Evolutionary conservation across 2,113 vertebrate species (phyloP).

Genomic region (Cichladusa arquata): DNA sequence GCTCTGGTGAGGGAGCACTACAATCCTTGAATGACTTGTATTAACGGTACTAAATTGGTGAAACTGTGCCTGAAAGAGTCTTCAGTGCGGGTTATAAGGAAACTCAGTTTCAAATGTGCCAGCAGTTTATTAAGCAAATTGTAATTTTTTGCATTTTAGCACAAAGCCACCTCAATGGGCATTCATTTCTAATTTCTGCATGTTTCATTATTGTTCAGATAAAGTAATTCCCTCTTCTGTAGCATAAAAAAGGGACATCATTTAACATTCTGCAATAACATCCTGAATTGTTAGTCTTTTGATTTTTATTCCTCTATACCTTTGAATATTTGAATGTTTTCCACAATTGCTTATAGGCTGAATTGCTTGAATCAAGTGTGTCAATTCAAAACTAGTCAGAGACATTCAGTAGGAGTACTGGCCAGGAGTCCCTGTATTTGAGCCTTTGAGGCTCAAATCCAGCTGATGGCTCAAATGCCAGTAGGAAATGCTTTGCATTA

Average conservation of each 20-base stretch:
- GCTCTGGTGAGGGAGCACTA: not conserved
- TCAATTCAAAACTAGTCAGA: not conserved
- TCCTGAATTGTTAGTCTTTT: not conserved
- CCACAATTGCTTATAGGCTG: not conserved
- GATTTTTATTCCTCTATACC: not conserved
- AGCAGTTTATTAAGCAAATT: not conserved
- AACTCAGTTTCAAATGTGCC: not conserved
- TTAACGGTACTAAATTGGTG: not conserved
- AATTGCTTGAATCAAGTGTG: not conserved
- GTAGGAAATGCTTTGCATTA: not conserved
- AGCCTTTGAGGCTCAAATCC: not conserved
- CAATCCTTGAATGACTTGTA: not conserved
- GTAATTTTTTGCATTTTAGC: not conserved
- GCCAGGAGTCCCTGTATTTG: not conserved
- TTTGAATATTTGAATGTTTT: not conserved
- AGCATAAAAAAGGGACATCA: not conserved
- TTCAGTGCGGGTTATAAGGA: not conserved
- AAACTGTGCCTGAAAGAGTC: not conserved
- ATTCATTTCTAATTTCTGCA: not conserved
- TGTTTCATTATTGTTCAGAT: not conserved
- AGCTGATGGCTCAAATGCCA: not conserved
- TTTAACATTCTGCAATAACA: not conserved
- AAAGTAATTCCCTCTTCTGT: not conserved
- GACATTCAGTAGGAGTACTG: not conserved
- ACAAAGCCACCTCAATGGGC: not conserved